A percentile compares a stretch with the other conserved stretches of the same genome.
Evolutionary conservation across 2,113 vertebrate genomes (phyloP).

Genomic region (Oenanthe melanoleuca): DNA sequence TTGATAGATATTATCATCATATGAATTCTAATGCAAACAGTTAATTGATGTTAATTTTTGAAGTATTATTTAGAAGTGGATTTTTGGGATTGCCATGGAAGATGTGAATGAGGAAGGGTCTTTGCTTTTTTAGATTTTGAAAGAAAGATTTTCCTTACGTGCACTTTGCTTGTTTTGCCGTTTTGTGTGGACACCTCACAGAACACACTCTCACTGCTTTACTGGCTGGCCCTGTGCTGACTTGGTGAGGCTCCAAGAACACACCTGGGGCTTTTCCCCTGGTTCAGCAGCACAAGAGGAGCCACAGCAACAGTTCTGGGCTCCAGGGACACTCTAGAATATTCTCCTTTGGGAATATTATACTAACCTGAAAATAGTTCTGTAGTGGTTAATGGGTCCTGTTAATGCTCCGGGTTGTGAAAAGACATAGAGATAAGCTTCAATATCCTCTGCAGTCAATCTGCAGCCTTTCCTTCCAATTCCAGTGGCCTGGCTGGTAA

Average conservation of each 20-base stretch:
- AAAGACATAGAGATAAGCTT: slow-evolving; percentile 93
- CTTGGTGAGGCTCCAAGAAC: not conserved
- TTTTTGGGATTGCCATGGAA: not conserved
- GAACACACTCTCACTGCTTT: not conserved
- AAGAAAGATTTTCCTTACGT: not conserved
- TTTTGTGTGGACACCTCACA: not conserved
- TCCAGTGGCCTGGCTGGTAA: slow-evolving; percentile 90
- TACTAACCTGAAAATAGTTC: slow-evolving; percentile 92
- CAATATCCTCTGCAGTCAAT: slow-evolving; percentile 90
- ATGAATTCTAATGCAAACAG: not conserved
- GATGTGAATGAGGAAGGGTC: not conserved
- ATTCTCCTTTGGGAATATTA: not conserved
- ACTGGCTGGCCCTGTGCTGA: not conserved
- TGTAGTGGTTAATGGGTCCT: slow-evolving; percentile 94
- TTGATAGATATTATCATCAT: not conserved
- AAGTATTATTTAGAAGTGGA: not conserved
- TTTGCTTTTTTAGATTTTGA: not conserved
- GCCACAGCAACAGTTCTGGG: not conserved
- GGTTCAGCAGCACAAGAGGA: not conserved
- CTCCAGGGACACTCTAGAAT: not conserved
- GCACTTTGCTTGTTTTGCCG: fast-evolving
- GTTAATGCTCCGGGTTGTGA: slow-evolving; percentile 95
- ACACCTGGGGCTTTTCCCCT: not conserved
- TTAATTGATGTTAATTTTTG: not conserved
- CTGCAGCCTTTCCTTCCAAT: slow-evolving; percentile 88